Conservation (phyloP, 2,797 vertebrate species). For the Lagorchestes hirsutus region DNA sequence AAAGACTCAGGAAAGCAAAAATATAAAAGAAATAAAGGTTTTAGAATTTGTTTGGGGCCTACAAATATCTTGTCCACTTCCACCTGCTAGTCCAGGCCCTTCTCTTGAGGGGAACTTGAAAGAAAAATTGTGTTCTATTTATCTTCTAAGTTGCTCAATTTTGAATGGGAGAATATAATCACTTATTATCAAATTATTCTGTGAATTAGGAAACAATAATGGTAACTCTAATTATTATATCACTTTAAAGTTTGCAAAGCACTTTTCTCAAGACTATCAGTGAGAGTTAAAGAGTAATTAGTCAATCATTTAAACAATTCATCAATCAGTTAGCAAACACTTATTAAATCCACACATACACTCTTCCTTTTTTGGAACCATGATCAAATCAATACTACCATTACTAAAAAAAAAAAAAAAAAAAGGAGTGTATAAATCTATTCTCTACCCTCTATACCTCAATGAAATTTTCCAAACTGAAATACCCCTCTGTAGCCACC, state of each 20-base stretch:
- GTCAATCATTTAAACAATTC: background rate
- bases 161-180: background rate
- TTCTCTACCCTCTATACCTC: background rate
- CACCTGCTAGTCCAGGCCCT: background rate
- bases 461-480: background rate
- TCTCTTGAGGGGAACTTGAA: background rate
- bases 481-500: background rate
- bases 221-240: background rate
- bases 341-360: background rate
- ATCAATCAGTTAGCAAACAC: background rate
- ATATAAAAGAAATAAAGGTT: background rate
- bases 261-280: background rate
- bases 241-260: background rate
- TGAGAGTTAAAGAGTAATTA: background rate
- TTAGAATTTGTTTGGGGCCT: background rate
- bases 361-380: background rate
- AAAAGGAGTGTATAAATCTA: background rate
- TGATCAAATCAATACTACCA: background rate
- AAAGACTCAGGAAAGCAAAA: background rate
- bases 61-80: background rate
- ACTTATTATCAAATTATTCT: background rate
- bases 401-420: background rate
- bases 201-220: background rate
- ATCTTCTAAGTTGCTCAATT: background rate
- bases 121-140: background rate